phyloP scores from a whole-genome alignment of 2,113 vertebrate genomes.

The Varanus salvator region DNA sequence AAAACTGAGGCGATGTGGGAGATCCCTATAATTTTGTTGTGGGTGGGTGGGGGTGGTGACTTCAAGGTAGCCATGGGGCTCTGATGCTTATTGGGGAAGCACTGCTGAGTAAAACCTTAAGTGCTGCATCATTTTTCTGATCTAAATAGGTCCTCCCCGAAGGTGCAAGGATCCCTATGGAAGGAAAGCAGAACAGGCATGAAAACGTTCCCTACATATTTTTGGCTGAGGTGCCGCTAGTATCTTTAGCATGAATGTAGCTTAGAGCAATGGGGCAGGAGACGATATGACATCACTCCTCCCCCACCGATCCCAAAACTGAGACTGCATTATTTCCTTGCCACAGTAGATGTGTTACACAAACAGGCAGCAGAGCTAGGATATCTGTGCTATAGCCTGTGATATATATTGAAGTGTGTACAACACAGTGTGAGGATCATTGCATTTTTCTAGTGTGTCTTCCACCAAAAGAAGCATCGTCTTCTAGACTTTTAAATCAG shows the following conservation, averaged over 20 bases:
- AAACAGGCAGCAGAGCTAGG: neutral
- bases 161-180: neutral
- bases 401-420: neutral
- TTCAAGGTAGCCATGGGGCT: neutral
- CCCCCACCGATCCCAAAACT: neutral
- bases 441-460: neutral
- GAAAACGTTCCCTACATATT: neutral
- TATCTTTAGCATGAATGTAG: neutral
- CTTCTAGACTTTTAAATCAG: neutral
- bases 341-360: neutral
- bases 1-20: neutral
- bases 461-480: neutral
- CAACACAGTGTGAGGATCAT: neutral
- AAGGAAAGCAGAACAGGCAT: neutral
- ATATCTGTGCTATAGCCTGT: neutral
- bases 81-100: too few species aligned
- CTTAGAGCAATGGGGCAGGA: neutral
- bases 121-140: neutral
- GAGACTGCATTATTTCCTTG: neutral
- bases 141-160: neutral
- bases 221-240: neutral
- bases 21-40: neutral
- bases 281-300: neutral
- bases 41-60: too few species aligned
- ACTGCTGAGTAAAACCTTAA: neutral